phyloP scores from a whole-genome alignment of 2,113 vertebrate genomes.

The Gila orcuttii region DNA sequence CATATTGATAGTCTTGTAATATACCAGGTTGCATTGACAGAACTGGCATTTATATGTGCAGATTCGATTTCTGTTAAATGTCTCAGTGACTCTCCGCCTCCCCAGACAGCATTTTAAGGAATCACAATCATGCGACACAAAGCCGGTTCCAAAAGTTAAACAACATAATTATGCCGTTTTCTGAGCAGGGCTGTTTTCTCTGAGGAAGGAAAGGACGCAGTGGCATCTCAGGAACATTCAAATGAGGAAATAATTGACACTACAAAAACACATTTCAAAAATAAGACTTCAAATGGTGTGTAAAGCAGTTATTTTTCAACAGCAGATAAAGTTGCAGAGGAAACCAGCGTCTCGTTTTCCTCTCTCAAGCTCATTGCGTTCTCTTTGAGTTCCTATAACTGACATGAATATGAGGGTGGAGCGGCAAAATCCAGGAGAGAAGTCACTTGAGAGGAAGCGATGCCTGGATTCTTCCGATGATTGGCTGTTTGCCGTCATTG shows the following conservation, averaged over 20 bases:
- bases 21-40: not conserved
- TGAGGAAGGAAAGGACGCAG: not conserved
- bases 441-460: not conserved
- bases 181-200: not conserved
- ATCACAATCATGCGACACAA: not conserved
- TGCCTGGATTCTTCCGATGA: not conserved
- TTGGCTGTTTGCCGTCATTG: not conserved
- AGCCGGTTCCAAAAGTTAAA: not conserved
- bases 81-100: not conserved
- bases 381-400: not conserved
- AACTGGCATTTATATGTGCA: not conserved
- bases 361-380: not conserved
- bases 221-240: not conserved
- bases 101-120: not conserved
- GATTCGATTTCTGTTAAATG: not conserved
- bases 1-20: not conserved
- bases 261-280: not conserved
- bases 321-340: not conserved
- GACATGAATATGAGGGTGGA: not conserved
- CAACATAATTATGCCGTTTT: not conserved
- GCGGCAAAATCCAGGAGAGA: not conserved
- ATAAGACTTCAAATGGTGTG: not conserved
- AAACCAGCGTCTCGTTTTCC: not conserved
- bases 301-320: not conserved
- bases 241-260: conserved; percentile 4